Evolutionary conservation across 2,797 vertebrate species (phyloP).

Genomic region (Xenops minutus): DNA sequence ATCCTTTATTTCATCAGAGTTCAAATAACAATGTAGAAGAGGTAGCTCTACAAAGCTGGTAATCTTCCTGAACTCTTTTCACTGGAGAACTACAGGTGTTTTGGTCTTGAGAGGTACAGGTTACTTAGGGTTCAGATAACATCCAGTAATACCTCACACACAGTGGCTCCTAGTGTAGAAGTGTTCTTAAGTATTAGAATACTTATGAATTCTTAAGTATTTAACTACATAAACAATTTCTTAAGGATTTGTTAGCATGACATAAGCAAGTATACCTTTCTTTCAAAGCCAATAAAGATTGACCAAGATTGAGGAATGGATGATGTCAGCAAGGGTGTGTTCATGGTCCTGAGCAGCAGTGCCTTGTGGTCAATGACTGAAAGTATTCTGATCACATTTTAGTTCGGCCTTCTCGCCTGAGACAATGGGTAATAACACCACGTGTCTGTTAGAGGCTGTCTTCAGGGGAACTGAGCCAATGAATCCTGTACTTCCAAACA

Average conservation of each 20-base stretch:
- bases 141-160: neutral
- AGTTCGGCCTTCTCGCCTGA: neutral
- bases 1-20: neutral
- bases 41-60: neutral
- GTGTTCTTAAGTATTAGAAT: neutral
- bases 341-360: neutral
- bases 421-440: fast-evolving
- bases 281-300: neutral
- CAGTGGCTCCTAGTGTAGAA: neutral
- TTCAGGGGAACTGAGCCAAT: neutral
- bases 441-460: neutral
- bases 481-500: neutral
- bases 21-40: neutral
- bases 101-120: neutral
- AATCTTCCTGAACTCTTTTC: neutral
- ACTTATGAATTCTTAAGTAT: neutral
- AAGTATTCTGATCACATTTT: neutral
- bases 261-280: neutral
- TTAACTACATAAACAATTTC: neutral
- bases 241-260: neutral
- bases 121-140: neutral
- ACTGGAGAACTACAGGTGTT: neutral
- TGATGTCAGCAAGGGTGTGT: neutral
- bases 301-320: neutral
- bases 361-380: neutral